Evolutionary conservation across 2,113 vertebrate species (phyloP).

Genomic region (Mastomys coucha): DNA sequence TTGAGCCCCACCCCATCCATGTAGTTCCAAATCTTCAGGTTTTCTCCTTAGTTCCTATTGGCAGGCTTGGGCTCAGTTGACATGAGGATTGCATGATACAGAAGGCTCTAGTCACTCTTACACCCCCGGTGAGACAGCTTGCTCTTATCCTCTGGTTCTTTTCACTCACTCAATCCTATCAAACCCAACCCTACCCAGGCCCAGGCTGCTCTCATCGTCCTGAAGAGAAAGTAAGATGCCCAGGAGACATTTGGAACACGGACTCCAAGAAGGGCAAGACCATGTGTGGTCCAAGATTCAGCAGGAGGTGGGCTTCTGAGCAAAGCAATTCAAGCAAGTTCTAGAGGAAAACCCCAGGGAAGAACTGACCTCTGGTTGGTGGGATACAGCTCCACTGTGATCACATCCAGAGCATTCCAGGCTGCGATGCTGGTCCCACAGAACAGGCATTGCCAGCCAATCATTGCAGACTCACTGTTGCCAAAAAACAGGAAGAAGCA

Average conservation of each 20-base stretch:
- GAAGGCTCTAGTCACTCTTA: neutral
- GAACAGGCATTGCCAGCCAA: slow-evolving; percentile 98
- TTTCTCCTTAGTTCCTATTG: neutral
- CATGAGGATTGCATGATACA: fast-evolving
- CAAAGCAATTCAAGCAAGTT: neutral
- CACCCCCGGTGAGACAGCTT: neutral
- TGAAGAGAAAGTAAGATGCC: neutral
- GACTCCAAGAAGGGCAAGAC: neutral
- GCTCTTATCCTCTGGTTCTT: neutral
- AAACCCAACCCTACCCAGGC: neutral
- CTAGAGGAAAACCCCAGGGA: neutral
- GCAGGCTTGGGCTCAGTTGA: neutral
- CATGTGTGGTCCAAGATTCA: fast-evolving
- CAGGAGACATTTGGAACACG: fast-evolving
- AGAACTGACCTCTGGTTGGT: slow-evolving; percentile 93
- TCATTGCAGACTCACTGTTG: slow-evolving; percentile 95
- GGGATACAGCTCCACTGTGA: slow-evolving; percentile 97
- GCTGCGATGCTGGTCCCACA: slow-evolving; percentile 94
- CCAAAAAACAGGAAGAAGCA: slow-evolving; percentile 97
- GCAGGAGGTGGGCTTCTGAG: neutral
- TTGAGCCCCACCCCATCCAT: no score
- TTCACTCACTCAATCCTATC: neutral
- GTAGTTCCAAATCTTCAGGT: neutral
- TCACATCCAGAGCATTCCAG: slow-evolving; percentile 97
- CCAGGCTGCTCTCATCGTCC: no score